Conservation (phyloP, 1,140 invertebrate species). For the Reticulitermes speratus region DNA sequence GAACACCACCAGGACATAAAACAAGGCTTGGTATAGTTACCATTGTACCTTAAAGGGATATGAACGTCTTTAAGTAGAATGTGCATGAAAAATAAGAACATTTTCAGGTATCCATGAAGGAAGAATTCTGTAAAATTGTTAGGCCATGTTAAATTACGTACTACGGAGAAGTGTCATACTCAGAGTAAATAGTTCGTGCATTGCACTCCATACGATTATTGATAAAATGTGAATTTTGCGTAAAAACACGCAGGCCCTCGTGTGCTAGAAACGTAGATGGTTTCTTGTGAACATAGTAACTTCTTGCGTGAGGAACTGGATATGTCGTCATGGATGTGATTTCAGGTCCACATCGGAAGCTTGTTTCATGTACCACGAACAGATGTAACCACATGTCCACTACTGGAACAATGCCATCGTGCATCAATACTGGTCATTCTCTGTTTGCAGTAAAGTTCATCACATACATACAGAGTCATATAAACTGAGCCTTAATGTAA, state of each 20-base stretch:
- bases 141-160: no score
- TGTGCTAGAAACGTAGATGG: not conserved
- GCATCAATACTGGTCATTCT: slow-evolving; percentile 11
- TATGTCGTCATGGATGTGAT: not conserved
- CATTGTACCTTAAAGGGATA: no score
- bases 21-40: no score
- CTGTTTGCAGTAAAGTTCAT: not conserved
- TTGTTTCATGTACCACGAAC: not conserved
- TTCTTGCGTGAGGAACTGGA: not conserved
- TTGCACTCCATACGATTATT: not conserved
- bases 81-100: no score
- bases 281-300: not conserved
- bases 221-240: not conserved
- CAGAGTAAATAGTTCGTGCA: not conserved
- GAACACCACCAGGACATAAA: no score
- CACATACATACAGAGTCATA: not conserved
- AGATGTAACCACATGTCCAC: not conserved
- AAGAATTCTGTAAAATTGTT: no score
- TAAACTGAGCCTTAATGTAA: not conserved
- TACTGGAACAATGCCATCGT: not conserved
- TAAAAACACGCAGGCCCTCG: not conserved
- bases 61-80: no score
- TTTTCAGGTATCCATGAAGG: no score
- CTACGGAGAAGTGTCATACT: no score
- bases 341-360: slow-evolving; percentile 9